Evolutionary conservation across 2,797 vertebrate genomes (phyloP).

Genomic region (Falco rusticolus): DNA sequence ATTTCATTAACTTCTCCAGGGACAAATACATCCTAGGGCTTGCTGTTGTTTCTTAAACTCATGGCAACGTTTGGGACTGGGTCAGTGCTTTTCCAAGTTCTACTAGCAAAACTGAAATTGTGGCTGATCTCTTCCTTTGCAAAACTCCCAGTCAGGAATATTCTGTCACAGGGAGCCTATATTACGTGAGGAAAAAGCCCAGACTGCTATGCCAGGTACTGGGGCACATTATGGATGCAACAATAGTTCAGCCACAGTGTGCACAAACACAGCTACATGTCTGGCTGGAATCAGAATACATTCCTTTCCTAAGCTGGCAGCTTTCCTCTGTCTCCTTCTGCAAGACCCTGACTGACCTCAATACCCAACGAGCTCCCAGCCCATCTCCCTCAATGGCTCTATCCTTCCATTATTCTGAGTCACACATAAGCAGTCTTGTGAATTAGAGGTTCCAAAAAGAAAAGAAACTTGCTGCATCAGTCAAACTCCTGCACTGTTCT

Average conservation of each 20-base stretch:
- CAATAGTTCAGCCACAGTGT: not conserved
- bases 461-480: constrained; percentile 47
- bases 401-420: not conserved
- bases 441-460: constrained; percentile 11
- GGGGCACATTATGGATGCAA: not conserved
- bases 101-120: not conserved
- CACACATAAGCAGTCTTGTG: not conserved
- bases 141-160: not conserved
- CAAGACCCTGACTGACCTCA: constrained; percentile 24
- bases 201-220: not conserved
- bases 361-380: rapidly evolving
- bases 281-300: not conserved
- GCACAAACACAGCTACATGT: not conserved
- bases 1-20: not conserved
- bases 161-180: not conserved
- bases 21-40: not conserved
- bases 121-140: not conserved
- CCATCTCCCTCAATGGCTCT: not conserved
- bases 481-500: constrained; percentile 26
- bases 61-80: not conserved
- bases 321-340: not conserved
- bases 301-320: constrained; percentile 5
- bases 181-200: not conserved
- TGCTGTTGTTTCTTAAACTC: not conserved
- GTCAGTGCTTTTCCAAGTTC: not conserved